phyloP scores from a whole-genome alignment of 2,113 vertebrate genomes.

The Rhombomys opimus region DNA sequence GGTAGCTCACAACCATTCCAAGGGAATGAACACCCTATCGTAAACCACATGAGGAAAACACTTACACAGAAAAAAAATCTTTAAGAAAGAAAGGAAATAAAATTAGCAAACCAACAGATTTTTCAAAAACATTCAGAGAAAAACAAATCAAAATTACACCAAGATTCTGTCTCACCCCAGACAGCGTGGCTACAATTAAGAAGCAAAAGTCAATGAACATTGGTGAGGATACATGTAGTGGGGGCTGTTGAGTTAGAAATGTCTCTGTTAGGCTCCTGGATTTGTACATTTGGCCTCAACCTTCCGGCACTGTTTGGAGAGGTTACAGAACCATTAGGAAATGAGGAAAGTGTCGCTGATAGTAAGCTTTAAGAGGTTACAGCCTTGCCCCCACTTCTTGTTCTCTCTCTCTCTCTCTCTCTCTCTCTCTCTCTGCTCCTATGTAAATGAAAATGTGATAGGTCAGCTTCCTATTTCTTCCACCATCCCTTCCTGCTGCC shows the following conservation, averaged over 20 bases:
- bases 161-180: neutral
- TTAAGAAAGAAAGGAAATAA: neutral
- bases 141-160: neutral
- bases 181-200: too few species aligned
- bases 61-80: neutral
- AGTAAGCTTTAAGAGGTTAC: neutral
- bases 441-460: neutral
- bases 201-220: too few species aligned
- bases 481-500: rapidly evolving
- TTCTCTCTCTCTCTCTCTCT: neutral
- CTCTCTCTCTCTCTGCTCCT: neutral
- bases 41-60: neutral
- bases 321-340: neutral
- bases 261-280: neutral
- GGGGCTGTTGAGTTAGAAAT: neutral
- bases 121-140: neutral
- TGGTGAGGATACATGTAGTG: neutral
- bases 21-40: neutral
- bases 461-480: neutral
- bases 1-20: neutral
- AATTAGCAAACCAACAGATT: neutral
- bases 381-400: neutral
- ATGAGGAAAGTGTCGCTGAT: neutral
- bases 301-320: neutral
- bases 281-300: neutral